A percentile compares a stretch with the other conserved stretches of the same genome.
These are phyloP conservation scores for Miltochrista miniata DNA, from an alignment of 2,888 invertebrate genomes.

Conservation along the genomic window DNA sequence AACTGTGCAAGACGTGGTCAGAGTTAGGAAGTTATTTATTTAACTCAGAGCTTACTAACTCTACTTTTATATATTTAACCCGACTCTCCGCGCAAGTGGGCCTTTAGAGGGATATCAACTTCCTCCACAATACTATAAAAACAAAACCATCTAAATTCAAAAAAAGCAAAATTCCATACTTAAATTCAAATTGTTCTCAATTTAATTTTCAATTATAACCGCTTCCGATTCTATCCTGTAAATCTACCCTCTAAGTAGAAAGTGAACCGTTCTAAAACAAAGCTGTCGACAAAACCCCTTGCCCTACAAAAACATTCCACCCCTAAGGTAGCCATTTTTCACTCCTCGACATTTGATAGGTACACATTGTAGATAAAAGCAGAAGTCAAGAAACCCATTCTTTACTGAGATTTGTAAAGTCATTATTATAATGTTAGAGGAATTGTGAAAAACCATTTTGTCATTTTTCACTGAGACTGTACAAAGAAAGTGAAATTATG, in stretches of 20 bases:
- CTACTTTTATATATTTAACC: too few relatives aligned
- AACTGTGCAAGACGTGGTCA: too few relatives aligned
- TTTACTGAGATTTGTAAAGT: not conserved
- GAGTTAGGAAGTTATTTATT: too few relatives aligned
- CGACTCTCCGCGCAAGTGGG: too few relatives aligned
- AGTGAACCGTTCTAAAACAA: conserved; percentile 49
- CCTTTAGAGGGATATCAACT: too few relatives aligned
- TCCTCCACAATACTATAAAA: not conserved
- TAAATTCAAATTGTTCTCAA: conserved; percentile 10
- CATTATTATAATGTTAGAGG: conserved; percentile 1
- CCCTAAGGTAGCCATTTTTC: conserved; percentile 41
- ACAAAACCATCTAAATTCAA: not conserved
- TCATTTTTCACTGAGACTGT: not conserved
- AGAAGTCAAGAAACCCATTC: conserved; percentile 12
- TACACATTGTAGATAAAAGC: conserved; percentile 11
- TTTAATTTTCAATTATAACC: conserved; percentile 23
- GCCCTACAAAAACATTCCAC: conserved; percentile 40
- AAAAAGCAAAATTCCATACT: not conserved
- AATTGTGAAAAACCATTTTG: not conserved
- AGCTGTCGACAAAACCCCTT: conserved; percentile 51
- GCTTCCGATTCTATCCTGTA: conserved; percentile 32
- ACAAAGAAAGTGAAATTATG: not conserved
- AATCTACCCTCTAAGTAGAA: conserved; percentile 45
- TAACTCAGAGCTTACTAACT: too few relatives aligned
- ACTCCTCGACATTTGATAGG: conserved; percentile 26